Evolutionary conservation across 1,140 invertebrate species (phyloP).

Genomic region (Drosophila grimshawi): DNA sequence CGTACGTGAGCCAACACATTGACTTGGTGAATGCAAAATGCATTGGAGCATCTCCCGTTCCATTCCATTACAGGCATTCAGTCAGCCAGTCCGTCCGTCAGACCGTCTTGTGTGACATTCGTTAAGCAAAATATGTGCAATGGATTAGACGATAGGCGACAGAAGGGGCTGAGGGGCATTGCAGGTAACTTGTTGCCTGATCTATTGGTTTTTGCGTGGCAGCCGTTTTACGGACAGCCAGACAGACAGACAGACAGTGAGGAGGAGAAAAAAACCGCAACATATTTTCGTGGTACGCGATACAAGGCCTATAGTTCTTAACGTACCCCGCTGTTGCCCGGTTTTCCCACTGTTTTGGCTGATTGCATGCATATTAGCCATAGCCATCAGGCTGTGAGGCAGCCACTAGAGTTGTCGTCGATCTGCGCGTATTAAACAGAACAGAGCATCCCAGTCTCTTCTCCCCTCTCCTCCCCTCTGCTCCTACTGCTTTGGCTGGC

Average conservation of each 20-base stretch:
- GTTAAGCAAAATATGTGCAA: slow-evolving; percentile 80
- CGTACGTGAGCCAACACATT: slow-evolving; percentile 57
- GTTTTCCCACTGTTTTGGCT: slow-evolving; percentile 30
- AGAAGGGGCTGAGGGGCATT: slow-evolving; percentile 32
- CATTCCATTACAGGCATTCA: slow-evolving; percentile 20
- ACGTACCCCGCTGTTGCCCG: neutral
- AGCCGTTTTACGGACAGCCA: slow-evolving; percentile 55
- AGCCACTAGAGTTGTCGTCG: slow-evolving; percentile 49
- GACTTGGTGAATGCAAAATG: slow-evolving; percentile 42
- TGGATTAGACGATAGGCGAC: slow-evolving; percentile 17
- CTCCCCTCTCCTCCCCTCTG: slow-evolving; percentile 6
- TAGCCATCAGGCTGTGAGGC: slow-evolving; percentile 55
- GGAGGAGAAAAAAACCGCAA: slow-evolving; percentile 39
- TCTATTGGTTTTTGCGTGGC: slow-evolving; percentile 78
- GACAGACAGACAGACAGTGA: neutral
- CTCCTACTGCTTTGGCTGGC: slow-evolving; percentile 24
- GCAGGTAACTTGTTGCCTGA: slow-evolving; percentile 57
- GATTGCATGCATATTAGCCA: slow-evolving; percentile 79
- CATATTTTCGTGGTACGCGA: slow-evolving; percentile 68
- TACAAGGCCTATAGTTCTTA: slow-evolving; percentile 10
- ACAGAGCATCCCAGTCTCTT: slow-evolving; percentile 10
- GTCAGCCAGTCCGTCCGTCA: slow-evolving; percentile 20
- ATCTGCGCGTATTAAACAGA: slow-evolving; percentile 68
- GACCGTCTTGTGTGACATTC: slow-evolving; percentile 67
- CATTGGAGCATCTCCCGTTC: slow-evolving; percentile 43